Base-by-base conservation (phyloP, 2,113 vertebrate species). In the Aplodontia rufa region DNA sequence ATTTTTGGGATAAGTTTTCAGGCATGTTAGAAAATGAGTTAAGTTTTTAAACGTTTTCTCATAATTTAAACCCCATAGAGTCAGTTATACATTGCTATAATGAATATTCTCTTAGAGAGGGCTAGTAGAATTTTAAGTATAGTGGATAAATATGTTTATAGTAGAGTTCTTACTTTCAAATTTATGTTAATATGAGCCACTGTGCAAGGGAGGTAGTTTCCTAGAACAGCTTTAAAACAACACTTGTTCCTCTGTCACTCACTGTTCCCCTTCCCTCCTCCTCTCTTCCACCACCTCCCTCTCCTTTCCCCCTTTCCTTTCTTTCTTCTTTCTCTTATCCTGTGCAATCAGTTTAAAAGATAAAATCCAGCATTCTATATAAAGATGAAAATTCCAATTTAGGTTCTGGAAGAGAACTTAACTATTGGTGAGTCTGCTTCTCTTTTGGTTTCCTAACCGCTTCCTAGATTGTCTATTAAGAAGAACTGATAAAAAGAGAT, bases 91-190 rank as follows among this genome's bases (percentile, higher is more conserved):
- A 51, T 90, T 53, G 30, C 87, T 83, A 92, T 32, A 96, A 83
- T 93, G 86, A 93, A 84, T 74, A 7, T 78, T 90, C 60, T 91
- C 49, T 91, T 96, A 47, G 71, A 83, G 49, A 93, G 9, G 90
- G 8, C 35, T 96, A 3, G 22, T 80, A 20, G 51, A 76, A 81
- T 87, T 92, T 95, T 92, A 81, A 92, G 35, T 7, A 45, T 89
- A 26, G n/a, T 93, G 30, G 22, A 90, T 90, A 93, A 80, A 80
- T 75, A 64, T 87, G 6, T 90, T 87, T 60, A 68, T 90, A 92
- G 90, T 93, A 66, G 83, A 87, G 72, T 93, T 93, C 35, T 87
- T 96, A 76, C 60, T 91, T 87, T 35, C 8, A 86, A 97, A 87
- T 84, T 91, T 83, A 93, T 91, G 71, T 95, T 95, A 90, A 42